Conservation (phyloP, 2,888 invertebrate species). For the Entomobrya multifasciata region DNA sequence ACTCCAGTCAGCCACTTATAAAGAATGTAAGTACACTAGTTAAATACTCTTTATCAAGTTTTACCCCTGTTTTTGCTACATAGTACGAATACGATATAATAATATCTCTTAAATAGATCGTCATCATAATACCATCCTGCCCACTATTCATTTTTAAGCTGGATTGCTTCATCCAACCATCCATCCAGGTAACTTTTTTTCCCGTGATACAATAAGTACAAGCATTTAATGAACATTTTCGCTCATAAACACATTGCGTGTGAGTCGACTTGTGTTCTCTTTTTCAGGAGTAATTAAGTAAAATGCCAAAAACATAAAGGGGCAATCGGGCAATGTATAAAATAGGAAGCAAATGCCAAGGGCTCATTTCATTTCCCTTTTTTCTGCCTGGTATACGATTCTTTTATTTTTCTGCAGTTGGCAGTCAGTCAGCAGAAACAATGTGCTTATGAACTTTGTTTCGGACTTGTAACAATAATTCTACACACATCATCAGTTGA, state of each 20-base stretch:
- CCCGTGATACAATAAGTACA: not conserved
- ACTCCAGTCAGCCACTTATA: constrained; percentile 48
- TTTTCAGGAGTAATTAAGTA: constrained; percentile 70
- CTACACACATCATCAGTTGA: constrained; percentile 16
- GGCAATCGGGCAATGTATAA: constrained; percentile 14
- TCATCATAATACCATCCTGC: constrained; percentile 38
- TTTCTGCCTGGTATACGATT: constrained; percentile 42
- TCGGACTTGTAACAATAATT: not conserved
- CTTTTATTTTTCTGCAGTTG: constrained; percentile 1
- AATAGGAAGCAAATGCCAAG: constrained; percentile 62
- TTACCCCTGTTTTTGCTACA: constrained; percentile 2
- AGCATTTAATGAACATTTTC: not conserved
- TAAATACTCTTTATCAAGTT: constrained; percentile 22
- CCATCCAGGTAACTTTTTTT: constrained; percentile 5
- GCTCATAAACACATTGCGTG: constrained; percentile 48
- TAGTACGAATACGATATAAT: constrained; percentile 28
- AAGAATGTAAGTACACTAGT: constrained; percentile 34
- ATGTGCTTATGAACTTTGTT: not conserved
- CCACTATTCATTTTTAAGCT: not conserved
- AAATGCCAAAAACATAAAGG: constrained; percentile 58
- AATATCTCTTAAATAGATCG: constrained; percentile 43
- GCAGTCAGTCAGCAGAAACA: not conserved
- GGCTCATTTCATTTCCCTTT: constrained; percentile 67
- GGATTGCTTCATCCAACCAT: not conserved
- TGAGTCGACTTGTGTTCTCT: constrained; percentile 32